Percentiles rank a stretch among this genome's conserved stretches.
phyloP scores from a whole-genome alignment of 2,888 invertebrate species.

The Clusia tigrina region DNA sequence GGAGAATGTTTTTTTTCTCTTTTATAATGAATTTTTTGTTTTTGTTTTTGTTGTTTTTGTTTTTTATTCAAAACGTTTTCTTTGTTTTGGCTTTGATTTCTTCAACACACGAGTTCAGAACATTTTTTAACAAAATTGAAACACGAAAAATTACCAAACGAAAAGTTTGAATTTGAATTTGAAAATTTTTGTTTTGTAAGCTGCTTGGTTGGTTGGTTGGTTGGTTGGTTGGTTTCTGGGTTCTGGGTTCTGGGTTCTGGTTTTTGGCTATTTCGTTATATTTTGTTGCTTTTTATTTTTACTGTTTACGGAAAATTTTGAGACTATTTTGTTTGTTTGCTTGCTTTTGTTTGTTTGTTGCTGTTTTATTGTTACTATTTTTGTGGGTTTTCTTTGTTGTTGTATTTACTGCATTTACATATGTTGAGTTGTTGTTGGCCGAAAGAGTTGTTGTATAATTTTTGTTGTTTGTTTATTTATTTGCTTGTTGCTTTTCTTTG shows the following conservation, averaged over 20 bases:
- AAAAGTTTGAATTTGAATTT: conserved; percentile 40
- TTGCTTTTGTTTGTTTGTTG: conserved; percentile 28
- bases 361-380: conserved; percentile 31
- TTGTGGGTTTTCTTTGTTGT: conserved; percentile 21
- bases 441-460: conserved; percentile 18
- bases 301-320: conserved; percentile 13
- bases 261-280: conserved; percentile 55
- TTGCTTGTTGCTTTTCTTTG: conserved; percentile 34
- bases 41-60: conserved; percentile 21
- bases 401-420: conserved; percentile 16
- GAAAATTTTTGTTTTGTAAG: conserved; percentile 26
- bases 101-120: conserved; percentile 38
- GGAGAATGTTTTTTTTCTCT: too few relatives aligned
- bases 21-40: neutral
- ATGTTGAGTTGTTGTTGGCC: conserved; percentile 7
- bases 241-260: conserved; percentile 13
- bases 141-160: conserved; percentile 49
- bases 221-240: conserved; percentile 24
- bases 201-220: conserved; percentile 21
- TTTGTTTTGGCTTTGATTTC: too few relatives aligned
- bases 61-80: conserved; percentile 34
- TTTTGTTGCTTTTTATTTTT: conserved; percentile 29
- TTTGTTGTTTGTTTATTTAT: conserved; percentile 32
- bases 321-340: conserved; percentile 22
- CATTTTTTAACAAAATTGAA: conserved; percentile 51